These are phyloP conservation scores for Catharus fuscescens DNA, from an alignment of 2,113 vertebrate genomes.

Conservation along the genomic window DNA sequence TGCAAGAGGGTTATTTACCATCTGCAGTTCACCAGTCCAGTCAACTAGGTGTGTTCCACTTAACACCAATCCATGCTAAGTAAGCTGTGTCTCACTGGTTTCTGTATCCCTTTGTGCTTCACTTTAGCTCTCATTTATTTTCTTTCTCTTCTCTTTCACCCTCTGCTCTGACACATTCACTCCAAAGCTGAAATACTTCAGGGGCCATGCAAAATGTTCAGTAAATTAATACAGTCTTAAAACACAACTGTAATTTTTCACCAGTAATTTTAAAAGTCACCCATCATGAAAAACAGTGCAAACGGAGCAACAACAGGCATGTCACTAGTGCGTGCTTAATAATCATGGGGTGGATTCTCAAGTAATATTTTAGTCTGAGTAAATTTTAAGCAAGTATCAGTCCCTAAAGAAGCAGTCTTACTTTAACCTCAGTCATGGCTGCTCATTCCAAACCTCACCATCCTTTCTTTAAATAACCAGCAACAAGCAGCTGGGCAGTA, in stretches of 20 bases:
- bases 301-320: neutral
- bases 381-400: neutral
- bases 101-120: neutral
- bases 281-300: neutral
- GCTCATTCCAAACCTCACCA: neutral
- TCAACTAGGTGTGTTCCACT: neutral
- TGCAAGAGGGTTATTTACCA: neutral
- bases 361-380: neutral
- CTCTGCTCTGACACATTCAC: neutral
- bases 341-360: neutral
- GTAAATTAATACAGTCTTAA: neutral
- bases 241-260: neutral
- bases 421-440: neutral
- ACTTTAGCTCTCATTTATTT: neutral
- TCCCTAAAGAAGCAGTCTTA: neutral
- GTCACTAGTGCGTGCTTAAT: neutral
- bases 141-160: neutral
- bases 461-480: neutral
- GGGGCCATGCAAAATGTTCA: neutral
- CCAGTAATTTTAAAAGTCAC: neutral
- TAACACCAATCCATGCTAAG: neutral
- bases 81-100: neutral
- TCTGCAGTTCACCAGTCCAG: neutral
- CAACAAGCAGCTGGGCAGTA: neutral
- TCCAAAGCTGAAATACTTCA: neutral